phyloP scores from a whole-genome alignment of 2,797 vertebrate genomes.

The Mormyrops attenuatus region DNA sequence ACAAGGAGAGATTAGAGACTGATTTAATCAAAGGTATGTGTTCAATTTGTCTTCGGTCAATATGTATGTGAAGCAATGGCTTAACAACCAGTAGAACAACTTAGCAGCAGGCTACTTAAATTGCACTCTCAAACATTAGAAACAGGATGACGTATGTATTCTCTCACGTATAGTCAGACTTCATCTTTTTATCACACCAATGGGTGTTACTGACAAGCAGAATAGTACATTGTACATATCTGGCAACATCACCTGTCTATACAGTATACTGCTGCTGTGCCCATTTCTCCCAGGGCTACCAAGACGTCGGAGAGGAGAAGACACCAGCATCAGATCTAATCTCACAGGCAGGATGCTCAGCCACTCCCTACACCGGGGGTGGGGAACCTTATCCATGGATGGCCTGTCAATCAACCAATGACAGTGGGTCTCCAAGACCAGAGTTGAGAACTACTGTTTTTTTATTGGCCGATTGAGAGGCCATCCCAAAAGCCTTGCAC shows the following conservation, averaged over 20 bases:
- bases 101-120: background rate
- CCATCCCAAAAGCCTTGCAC: no score
- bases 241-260: background rate
- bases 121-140: background rate
- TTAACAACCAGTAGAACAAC: background rate
- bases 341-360: background rate
- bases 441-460: no score
- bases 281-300: background rate
- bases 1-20: background rate
- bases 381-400: no score
- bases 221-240: background rate
- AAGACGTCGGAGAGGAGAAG: background rate
- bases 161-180: background rate
- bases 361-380: background rate
- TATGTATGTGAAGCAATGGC: background rate
- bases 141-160: background rate
- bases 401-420: no score
- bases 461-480: no score
- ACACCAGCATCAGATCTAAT: background rate
- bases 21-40: conserved; percentile 7
- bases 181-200: background rate
- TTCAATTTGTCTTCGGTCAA: background rate
- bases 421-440: no score
- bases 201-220: background rate
- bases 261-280: background rate